Conservation (phyloP, 2,797 vertebrate species). For the Chiloscyllium punctatum region DNA sequence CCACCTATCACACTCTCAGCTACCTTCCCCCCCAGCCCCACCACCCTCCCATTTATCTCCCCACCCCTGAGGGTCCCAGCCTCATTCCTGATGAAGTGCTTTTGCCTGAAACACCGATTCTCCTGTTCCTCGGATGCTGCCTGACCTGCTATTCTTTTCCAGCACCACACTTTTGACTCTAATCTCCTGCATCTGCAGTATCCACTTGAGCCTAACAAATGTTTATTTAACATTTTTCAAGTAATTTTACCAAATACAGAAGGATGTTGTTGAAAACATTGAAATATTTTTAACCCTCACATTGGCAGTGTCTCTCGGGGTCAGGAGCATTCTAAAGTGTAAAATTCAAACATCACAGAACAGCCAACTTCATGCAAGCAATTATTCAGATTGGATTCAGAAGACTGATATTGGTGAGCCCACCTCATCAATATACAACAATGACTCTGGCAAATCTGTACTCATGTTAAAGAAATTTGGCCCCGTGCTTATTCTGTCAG, state of each 20-base stretch:
- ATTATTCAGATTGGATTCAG: not conserved
- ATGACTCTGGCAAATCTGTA: not conserved
- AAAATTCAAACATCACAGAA: not conserved
- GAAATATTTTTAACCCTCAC: not conserved
- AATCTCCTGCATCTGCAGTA: too few species aligned
- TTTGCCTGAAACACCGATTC: too few species aligned
- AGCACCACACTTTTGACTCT: too few species aligned
- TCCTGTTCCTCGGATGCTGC: too few species aligned
- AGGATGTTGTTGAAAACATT: not conserved
- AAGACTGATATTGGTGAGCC: not conserved
- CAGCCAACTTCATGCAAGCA: not conserved
- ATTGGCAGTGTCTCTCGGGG: not conserved
- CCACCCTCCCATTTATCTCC: too few species aligned
- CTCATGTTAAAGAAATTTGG: not conserved
- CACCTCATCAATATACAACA: not conserved
- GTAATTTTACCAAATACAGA: not conserved
- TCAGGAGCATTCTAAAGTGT: not conserved
- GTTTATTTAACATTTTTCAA: not conserved
- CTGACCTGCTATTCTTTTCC: too few species aligned
- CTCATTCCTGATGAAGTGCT: too few species aligned
- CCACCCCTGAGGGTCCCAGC: too few species aligned
- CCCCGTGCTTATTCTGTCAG: not conserved
- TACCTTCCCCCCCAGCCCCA: too few species aligned
- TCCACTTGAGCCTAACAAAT: too few species aligned
- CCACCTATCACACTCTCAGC: too few species aligned